Evolutionary conservation across 30 jellyfish, hydroid and myxozoan genomes (phyloP).

Genomic region (Cassiopea andromeda): DNA sequence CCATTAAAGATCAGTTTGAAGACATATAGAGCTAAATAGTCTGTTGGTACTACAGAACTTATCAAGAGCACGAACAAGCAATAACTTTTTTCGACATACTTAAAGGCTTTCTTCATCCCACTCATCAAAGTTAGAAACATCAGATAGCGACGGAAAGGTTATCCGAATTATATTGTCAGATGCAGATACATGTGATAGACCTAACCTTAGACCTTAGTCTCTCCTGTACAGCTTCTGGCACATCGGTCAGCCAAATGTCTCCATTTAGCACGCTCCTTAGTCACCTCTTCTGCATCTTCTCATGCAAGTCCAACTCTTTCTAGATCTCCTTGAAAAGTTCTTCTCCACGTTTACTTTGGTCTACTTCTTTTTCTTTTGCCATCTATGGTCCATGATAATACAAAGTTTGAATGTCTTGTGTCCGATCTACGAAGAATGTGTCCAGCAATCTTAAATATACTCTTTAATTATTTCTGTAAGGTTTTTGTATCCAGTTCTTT

Average conservation of each 20-base stretch:
- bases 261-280: neutral
- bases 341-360: slow-evolving; percentile 4
- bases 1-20: no score
- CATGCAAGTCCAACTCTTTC: neutral
- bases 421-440: slow-evolving; percentile 18
- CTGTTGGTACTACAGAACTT: no score
- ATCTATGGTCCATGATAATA: neutral
- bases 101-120: no score
- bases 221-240: slow-evolving; percentile 12
- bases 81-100: no score
- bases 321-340: slow-evolving; percentile 3
- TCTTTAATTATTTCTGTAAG: neutral
- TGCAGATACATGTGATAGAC: neutral
- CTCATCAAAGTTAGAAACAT: no score
- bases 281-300: neutral
- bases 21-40: no score
- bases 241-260: slow-evolving; percentile 10
- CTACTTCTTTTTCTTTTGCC: slow-evolving; percentile 9
- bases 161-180: no score
- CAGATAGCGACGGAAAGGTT: no score
- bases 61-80: no score
- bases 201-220: slow-evolving; percentile 19
- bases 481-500: neutral
- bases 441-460: slow-evolving; percentile 1
- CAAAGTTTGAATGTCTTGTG: neutral